A percentile compares a stretch with the other conserved stretches of the same genome.
phyloP scores from a whole-genome alignment of 2,888 invertebrate genomes.

The Maniola hyperantus region DNA sequence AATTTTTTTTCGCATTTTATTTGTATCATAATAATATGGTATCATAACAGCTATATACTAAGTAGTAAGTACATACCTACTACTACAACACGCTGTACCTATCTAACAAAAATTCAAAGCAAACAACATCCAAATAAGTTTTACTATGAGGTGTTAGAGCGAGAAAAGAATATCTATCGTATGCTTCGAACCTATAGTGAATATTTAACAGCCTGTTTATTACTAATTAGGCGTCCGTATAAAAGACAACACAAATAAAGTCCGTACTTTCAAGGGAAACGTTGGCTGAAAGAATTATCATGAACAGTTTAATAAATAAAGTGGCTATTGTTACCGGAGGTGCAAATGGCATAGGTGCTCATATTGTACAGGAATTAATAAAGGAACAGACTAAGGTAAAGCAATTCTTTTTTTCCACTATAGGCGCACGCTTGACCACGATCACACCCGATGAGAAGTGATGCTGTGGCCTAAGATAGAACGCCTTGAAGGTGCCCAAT shows the following conservation, averaged over 20 bases:
- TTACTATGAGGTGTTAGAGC: not conserved
- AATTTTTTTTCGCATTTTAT: too few species aligned
- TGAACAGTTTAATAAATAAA: constrained; percentile 39
- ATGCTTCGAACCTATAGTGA: not conserved
- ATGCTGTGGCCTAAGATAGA: too few species aligned
- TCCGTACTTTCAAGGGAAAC: not conserved
- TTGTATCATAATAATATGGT: too few species aligned
- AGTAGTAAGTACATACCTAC: too few species aligned
- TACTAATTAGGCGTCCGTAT: not conserved
- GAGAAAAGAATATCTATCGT: not conserved
- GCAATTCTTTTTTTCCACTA: not conserved
- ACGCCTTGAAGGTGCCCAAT: too few species aligned
- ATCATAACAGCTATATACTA: too few species aligned
- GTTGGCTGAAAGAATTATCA: constrained; percentile 5
- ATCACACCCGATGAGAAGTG: not conserved
- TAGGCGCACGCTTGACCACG: too few species aligned
- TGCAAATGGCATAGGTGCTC: constrained; percentile 52
- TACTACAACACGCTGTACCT: too few species aligned
- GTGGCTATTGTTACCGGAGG: constrained; percentile 52
- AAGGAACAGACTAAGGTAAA: constrained; percentile 52
- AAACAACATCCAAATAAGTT: too few species aligned
- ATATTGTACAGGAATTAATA: constrained; percentile 44
- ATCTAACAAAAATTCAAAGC: too few species aligned
- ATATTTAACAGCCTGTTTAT: not conserved
- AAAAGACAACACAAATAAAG: not conserved